These are phyloP conservation scores for Gymnogyps californianus DNA, from an alignment of 2,113 vertebrate species.

Conservation along the genomic window DNA sequence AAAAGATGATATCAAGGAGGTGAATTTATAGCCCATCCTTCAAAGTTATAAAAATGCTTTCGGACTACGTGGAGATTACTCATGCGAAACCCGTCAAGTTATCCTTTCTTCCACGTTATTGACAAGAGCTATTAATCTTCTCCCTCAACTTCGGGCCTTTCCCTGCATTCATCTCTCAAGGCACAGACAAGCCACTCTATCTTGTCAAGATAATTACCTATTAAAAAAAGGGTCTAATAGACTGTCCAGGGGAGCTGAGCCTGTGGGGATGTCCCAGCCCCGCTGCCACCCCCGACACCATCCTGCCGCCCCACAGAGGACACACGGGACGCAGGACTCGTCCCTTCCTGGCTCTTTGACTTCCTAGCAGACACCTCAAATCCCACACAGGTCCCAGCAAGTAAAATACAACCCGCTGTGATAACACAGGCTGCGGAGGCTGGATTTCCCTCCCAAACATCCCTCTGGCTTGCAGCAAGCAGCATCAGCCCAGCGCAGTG, in stretches of 20 bases:
- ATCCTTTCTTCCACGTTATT: slow-evolving; percentile 61
- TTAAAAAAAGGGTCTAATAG: slow-evolving; percentile 20
- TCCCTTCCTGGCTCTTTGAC: not conserved
- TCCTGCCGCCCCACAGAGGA: not conserved
- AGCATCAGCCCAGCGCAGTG: accelerated
- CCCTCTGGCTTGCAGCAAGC: not conserved
- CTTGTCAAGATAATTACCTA: slow-evolving; percentile 64
- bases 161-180: slow-evolving; percentile 4
- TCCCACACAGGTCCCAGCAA: not conserved
- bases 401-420: not conserved
- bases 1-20: slow-evolving; percentile 18
- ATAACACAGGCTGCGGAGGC: not conserved
- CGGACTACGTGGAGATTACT: slow-evolving; percentile 40
- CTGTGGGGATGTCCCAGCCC: not conserved
- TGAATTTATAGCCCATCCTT: slow-evolving; percentile 55
- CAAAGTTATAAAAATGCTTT: slow-evolving; percentile 59
- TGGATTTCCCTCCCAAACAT: not conserved
- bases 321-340: accelerated
- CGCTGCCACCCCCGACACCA: accelerated
- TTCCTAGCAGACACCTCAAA: not conserved
- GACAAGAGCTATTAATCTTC: slow-evolving; percentile 67
- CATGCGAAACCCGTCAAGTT: slow-evolving; percentile 52
- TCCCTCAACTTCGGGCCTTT: slow-evolving; percentile 14
- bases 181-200: slow-evolving; percentile 33
- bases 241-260: not conserved